A percentile compares a stretch with the other conserved stretches of the same genome.
Evolutionary conservation across 1,140 invertebrate species (phyloP).

Genomic region (Gonatopus flavifemur): DNA sequence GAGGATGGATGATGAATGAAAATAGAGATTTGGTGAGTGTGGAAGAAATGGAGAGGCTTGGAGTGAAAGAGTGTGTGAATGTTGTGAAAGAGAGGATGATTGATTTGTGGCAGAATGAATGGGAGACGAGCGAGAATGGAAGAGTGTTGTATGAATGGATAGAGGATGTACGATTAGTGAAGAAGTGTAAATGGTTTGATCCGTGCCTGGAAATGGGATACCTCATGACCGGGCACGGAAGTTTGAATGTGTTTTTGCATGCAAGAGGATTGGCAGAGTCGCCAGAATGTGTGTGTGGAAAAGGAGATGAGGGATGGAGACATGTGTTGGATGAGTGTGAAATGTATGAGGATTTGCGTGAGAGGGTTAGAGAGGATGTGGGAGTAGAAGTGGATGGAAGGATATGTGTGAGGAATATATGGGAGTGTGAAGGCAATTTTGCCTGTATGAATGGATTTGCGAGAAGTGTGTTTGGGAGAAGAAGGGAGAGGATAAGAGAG

Average conservation of each 20-base stretch:
- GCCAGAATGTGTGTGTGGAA: slow-evolving; percentile 5
- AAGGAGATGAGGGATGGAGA: slow-evolving; percentile 1
- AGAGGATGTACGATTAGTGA: not conserved
- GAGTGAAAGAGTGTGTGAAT: not conserved
- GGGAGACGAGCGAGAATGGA: slow-evolving; percentile 2
- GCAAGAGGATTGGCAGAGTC: slow-evolving; percentile 1
- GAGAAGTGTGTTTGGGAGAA: not conserved
- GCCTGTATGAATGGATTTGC: not conserved
- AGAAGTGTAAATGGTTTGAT: not conserved
- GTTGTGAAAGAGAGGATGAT: not conserved
- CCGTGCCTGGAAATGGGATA: slow-evolving; percentile 2
- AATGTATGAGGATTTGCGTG: not conserved
- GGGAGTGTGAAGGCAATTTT: not conserved
- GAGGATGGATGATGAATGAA: not conserved
- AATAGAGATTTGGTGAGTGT: not conserved
- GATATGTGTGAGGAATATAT: slow-evolving; percentile 1
- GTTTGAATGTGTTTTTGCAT: slow-evolving; percentile 19
- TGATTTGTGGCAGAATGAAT: not conserved
- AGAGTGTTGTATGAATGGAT: not conserved
- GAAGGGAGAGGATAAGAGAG: not conserved
- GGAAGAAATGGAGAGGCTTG: not conserved
- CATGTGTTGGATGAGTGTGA: slow-evolving; percentile 13
- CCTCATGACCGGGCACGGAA: slow-evolving; percentile 20
- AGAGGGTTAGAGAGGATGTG: not conserved
- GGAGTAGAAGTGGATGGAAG: not conserved